Evolutionary conservation across 2,797 vertebrate species (phyloP).

Genomic region (Sebastes kiyomatsui): DNA sequence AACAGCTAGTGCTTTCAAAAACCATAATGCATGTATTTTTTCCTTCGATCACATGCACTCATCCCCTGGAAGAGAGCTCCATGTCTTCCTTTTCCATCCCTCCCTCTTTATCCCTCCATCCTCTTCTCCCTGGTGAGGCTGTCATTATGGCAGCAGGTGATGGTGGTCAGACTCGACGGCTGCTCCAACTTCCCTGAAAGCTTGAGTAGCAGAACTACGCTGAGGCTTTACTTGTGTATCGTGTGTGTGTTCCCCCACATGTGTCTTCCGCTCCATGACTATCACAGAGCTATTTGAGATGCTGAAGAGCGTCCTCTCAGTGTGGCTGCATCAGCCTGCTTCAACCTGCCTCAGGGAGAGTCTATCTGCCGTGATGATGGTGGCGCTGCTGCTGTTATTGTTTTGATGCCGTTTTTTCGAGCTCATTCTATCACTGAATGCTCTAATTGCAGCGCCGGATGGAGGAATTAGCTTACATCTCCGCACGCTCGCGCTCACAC

Average conservation of each 20-base stretch:
- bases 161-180: slow-evolving; percentile 28
- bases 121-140: slow-evolving; percentile 14
- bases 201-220: slow-evolving; percentile 6
- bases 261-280: neutral
- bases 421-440: slow-evolving; percentile 42
- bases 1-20: slow-evolving; percentile 35
- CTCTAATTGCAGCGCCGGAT: slow-evolving; percentile 41
- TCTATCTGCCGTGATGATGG: slow-evolving; percentile 30
- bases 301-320: slow-evolving; percentile 45
- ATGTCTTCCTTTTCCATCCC: slow-evolving; percentile 2
- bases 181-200: slow-evolving; percentile 40
- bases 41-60: slow-evolving; percentile 3
- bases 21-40: slow-evolving; percentile 5
- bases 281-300: slow-evolving; percentile 62
- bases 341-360: slow-evolving; percentile 51
- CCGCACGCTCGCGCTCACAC: slow-evolving; percentile 27
- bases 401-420: slow-evolving; percentile 36
- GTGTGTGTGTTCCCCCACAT: neutral
- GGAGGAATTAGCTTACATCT: slow-evolving; percentile 51
- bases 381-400: slow-evolving; percentile 45
- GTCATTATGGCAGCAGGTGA: slow-evolving; percentile 46
- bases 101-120: slow-evolving; percentile 14
- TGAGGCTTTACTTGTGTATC: slow-evolving; percentile 13
- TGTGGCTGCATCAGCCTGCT: slow-evolving; percentile 46
- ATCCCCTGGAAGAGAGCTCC: slow-evolving; percentile 4